Percentiles rank a stretch among this genome's conserved stretches.
These are phyloP conservation scores for Atrina japonica DNA, from an alignment of 2,888 invertebrate species.

Conservation along the genomic window DNA sequence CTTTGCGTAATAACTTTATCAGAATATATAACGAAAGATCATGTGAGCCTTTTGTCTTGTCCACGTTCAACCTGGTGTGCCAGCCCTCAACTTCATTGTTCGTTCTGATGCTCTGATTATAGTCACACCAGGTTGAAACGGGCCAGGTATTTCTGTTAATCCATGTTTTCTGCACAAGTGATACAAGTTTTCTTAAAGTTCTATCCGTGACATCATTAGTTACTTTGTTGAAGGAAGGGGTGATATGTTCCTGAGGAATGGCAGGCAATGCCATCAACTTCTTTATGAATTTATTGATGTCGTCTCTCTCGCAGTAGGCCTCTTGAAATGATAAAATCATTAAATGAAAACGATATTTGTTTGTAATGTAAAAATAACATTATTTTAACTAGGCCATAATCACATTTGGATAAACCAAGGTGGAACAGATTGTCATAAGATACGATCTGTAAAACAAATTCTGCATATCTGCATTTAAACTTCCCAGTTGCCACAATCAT, in stretches of 20 bases:
- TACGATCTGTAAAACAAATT: too few relatives aligned
- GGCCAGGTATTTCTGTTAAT: conserved; percentile 11
- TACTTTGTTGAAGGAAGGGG: neutral
- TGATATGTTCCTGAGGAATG: neutral
- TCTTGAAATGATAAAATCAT: too few relatives aligned
- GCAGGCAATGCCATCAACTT: conserved; percentile 2
- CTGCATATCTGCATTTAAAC: too few relatives aligned
- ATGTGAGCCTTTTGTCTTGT: conserved; percentile 3
- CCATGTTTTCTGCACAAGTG: neutral
- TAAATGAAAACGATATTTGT: too few relatives aligned
- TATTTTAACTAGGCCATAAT: too few relatives aligned
- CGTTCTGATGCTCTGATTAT: neutral
- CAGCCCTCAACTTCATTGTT: conserved; percentile 22
- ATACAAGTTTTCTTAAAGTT: neutral
- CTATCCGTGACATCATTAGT: neutral
- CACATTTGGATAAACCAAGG: too few relatives aligned
- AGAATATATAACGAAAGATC: conserved; percentile 7
- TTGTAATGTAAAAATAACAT: too few relatives aligned
- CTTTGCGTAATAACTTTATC: neutral
- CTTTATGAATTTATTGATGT: conserved; percentile 10
- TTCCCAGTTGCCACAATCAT: too few relatives aligned
- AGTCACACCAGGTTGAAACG: conserved; percentile 5
- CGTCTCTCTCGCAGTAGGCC: conserved; percentile 9
- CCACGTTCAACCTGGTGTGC: conserved; percentile 20
- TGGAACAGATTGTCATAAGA: too few relatives aligned